Conservation (phyloP, 2,113 vertebrate species). For the Hippocampus guttulatus region DNA sequence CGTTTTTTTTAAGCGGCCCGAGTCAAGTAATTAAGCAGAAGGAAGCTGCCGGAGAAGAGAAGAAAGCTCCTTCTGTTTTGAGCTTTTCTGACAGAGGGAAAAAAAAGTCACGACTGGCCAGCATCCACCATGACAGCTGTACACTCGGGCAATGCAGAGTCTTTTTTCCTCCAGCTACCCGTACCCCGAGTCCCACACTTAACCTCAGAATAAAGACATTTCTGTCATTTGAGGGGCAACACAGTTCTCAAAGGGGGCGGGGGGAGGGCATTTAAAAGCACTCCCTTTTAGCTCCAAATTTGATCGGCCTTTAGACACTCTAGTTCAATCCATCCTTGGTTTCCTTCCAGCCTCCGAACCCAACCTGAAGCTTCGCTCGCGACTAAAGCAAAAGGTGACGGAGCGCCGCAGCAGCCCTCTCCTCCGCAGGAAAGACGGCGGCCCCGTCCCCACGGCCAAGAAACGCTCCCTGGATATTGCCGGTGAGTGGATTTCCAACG, state of each 20-base stretch:
- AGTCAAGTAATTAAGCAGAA: slow-evolving; percentile 47
- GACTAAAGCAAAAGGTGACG: slow-evolving; percentile 96
- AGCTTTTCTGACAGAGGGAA: slow-evolving; percentile 24
- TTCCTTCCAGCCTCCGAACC: slow-evolving; percentile 85
- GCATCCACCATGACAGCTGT: not conserved
- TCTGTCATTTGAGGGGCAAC: not conserved
- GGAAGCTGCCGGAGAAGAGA: slow-evolving; percentile 35
- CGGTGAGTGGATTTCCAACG: slow-evolving; percentile 61
- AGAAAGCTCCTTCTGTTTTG: slow-evolving; percentile 43
- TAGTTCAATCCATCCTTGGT: not conserved
- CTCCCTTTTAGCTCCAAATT: not conserved
- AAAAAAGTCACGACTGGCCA: slow-evolving; percentile 5
- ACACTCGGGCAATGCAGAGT: not conserved
- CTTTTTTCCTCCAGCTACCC: not conserved
- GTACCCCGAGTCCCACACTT: not conserved
- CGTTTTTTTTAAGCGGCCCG: slow-evolving; percentile 40
- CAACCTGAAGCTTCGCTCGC: slow-evolving; percentile 92
- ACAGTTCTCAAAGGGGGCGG: too few species aligned
- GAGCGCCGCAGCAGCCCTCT: slow-evolving; percentile 94
- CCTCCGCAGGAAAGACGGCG: slow-evolving; percentile 87
- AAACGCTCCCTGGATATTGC: slow-evolving; percentile 90
- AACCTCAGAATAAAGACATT: not conserved
- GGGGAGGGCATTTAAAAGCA: too few species aligned
- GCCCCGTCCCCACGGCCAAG: slow-evolving; percentile 81
- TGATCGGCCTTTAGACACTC: too few species aligned